Evolutionary conservation across 2,797 vertebrate genomes (phyloP).

Genomic region (Clamator glandarius): DNA sequence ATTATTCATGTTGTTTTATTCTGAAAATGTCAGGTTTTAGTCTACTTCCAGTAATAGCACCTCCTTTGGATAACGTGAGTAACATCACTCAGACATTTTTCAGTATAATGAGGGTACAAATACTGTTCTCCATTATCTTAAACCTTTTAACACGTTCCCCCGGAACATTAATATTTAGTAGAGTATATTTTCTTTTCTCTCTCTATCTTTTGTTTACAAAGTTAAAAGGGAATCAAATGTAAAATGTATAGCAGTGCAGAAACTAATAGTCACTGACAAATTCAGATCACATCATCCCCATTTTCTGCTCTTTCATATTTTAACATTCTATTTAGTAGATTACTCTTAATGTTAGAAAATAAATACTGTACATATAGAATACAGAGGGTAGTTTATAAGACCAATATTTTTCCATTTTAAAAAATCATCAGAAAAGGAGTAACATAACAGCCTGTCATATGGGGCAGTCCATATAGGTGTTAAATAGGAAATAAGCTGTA

Average conservation of each 20-base stretch:
- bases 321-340: background rate
- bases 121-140: background rate
- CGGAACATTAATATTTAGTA: background rate
- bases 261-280: background rate
- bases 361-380: background rate
- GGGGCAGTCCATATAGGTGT: background rate
- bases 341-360: background rate
- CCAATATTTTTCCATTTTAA: background rate
- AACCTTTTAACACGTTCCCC: background rate
- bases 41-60: background rate
- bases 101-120: background rate
- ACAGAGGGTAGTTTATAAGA: background rate
- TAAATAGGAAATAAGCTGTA: background rate
- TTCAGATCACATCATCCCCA: background rate
- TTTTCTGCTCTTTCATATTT: background rate
- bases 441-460: background rate
- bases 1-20: background rate
- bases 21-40: background rate
- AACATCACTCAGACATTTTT: background rate
- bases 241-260: background rate
- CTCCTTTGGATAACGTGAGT: background rate
- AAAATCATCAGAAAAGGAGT: background rate
- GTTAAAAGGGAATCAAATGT: background rate
- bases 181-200: background rate
- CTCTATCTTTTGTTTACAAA: background rate